Base-by-base conservation (phyloP, 2,888 invertebrate species). In the Rhingia rostrata region DNA sequence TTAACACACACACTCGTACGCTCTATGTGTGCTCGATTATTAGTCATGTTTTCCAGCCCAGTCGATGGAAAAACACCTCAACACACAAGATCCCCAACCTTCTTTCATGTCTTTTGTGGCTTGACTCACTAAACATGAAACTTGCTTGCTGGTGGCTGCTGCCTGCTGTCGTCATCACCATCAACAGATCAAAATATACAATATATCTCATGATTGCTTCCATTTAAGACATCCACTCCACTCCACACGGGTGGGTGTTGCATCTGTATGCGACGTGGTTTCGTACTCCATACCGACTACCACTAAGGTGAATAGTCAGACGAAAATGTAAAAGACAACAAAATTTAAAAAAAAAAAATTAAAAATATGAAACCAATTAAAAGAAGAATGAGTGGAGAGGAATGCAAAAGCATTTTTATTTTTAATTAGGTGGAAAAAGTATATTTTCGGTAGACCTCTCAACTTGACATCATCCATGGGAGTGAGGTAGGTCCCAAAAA, bases 111-210 rank as follows among this genome's bases (percentile, higher is more conserved):
- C 30, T 22, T 22, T 22, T 22, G 22, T 22, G 22, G 35, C 33
- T 72, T 72, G 43, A 60, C 58, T 64, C 63, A 72, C 56, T 47
- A 64, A 64, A 78, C 70, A n/a, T 63, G 63, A 78, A 64, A 70
- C 43, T 58, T 63, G 49, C 43, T 58, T 63, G 49, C 63, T 63
- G 70, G 56, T 69, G 63, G 69, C 70, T 51, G 22, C 22, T 54
- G 39, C 58, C 39, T 58, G 54, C 14, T 14, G 14, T 45, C 45
- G 14, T 6, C 45, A 12, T 12, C 22, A 41, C 10, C 41, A 41
- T 41, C 41, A 41, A 41, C 41, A 41, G 41, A 53, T 75, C 22
- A 58, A 33, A 58, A 58, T 51, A 49, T 32, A 47, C 54, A 33
- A 58, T 41, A 58, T 43, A 60, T 33, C 45, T 14, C 37, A 33